Percentiles rank a stretch among this genome's conserved stretches.
Conservation (phyloP, 2,797 vertebrate species). For the Malurus leucopterus region DNA sequence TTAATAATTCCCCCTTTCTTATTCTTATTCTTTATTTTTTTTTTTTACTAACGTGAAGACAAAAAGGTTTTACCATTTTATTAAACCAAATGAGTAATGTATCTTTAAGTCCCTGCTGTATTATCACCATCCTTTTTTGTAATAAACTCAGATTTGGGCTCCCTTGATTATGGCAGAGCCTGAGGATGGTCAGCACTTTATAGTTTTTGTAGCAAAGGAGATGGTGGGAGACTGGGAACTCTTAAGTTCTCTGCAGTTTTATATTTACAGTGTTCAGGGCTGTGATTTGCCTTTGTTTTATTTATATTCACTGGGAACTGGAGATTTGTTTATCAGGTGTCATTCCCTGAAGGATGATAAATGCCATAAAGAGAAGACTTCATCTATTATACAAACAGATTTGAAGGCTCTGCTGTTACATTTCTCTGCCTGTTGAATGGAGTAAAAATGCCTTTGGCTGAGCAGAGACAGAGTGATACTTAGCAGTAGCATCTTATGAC, state of each 20-base stretch:
- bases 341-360: constrained; percentile 26
- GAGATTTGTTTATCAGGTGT: constrained; percentile 47
- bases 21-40: neutral
- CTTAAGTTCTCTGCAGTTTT: neutral
- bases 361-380: neutral
- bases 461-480: neutral
- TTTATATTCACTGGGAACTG: constrained; percentile 13
- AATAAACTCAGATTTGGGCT: neutral
- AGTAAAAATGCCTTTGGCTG: neutral
- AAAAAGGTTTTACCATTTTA: neutral
- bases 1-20: neutral
- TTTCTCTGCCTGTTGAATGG: neutral
- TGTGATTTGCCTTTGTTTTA: constrained; percentile 19
- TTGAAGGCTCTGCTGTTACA: neutral
- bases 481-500: constrained; percentile 20
- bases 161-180: neutral
- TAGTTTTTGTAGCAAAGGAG: neutral
- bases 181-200: neutral
- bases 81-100: neutral
- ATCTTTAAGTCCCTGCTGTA: neutral
- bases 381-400: constrained; percentile 28
- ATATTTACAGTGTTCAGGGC: neutral
- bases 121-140: neutral
- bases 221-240: neutral
- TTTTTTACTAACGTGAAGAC: neutral